These are phyloP conservation scores for Parauchenoglanis punctatus DNA, from an alignment of 2,797 vertebrate genomes.

Conservation along the genomic window DNA sequence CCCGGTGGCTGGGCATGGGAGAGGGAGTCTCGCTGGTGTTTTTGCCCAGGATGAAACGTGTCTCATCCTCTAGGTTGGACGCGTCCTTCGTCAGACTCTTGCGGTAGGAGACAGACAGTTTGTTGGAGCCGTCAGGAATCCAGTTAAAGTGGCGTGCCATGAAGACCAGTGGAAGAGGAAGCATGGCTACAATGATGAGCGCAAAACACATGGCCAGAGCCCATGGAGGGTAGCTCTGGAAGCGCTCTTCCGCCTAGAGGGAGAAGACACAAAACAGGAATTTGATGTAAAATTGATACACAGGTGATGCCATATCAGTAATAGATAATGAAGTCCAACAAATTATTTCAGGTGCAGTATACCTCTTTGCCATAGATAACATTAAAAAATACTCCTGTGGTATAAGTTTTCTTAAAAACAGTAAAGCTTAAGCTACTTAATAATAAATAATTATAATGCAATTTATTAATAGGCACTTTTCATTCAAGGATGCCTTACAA, in stretches of 20 bases:
- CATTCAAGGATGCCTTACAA: too few relatives aligned
- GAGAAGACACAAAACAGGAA: background rate
- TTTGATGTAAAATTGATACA: conserved; percentile 2
- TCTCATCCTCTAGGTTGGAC: conserved; percentile 95
- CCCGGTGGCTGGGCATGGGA: conserved; percentile 91
- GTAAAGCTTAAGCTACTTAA: too few relatives aligned
- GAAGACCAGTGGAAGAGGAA: conserved; percentile 90
- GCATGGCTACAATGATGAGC: conserved; percentile 85
- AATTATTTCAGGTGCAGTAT: background rate
- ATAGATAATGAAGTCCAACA: background rate
- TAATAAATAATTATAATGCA: too few relatives aligned
- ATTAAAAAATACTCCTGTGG: background rate
- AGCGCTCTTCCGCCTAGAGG: conserved; percentile 84
- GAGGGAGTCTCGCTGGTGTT: conserved; percentile 89
- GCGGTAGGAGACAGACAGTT: conserved; percentile 95
- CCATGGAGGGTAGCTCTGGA: conserved; percentile 91
- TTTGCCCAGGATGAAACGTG: conserved; percentile 95
- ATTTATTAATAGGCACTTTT: too few relatives aligned
- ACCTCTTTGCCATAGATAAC: background rate
- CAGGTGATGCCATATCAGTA: background rate
- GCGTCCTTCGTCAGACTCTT: conserved; percentile 99
- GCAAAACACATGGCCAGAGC: conserved; percentile 88
- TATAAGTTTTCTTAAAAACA: background rate
- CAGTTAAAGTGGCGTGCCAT: conserved; percentile 89
- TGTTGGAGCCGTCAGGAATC: conserved; percentile 92